phyloP scores from a whole-genome alignment of 2,797 vertebrate genomes.

The Anguilla obscura region DNA sequence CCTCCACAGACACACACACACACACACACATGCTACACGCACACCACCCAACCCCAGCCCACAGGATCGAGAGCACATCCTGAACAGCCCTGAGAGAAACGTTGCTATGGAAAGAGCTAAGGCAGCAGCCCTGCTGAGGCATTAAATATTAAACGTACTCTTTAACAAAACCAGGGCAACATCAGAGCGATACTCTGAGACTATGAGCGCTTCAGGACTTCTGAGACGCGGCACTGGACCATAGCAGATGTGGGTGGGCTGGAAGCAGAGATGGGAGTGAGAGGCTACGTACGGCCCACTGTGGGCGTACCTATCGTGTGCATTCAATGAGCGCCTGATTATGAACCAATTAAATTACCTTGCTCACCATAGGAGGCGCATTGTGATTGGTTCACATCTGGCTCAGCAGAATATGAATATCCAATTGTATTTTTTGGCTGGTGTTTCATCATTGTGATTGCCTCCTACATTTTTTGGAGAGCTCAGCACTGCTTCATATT shows the following conservation, averaged over 20 bases:
- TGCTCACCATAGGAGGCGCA: background rate
- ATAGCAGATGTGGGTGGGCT: background rate
- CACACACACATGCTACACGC: background rate
- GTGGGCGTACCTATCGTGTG: background rate
- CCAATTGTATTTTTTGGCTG: background rate
- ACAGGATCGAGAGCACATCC: background rate
- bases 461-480: background rate
- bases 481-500: background rate
- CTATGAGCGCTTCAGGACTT: background rate
- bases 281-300: background rate
- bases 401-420: background rate
- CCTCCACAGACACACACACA: background rate
- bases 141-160: constrained; percentile 11
- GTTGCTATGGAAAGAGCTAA: background rate
- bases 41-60: background rate
- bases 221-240: background rate
- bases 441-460: background rate
- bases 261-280: background rate
- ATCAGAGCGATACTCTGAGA: background rate
- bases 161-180: background rate
- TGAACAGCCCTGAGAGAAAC: background rate
- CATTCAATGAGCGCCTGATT: background rate
- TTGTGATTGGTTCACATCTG: background rate
- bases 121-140: constrained; percentile 3
- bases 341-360: background rate